Evolutionary conservation across 2,888 invertebrate species (phyloP), one percentile per base, ranked within the genome.

Genomic region (Panorpa germanica): DNA sequence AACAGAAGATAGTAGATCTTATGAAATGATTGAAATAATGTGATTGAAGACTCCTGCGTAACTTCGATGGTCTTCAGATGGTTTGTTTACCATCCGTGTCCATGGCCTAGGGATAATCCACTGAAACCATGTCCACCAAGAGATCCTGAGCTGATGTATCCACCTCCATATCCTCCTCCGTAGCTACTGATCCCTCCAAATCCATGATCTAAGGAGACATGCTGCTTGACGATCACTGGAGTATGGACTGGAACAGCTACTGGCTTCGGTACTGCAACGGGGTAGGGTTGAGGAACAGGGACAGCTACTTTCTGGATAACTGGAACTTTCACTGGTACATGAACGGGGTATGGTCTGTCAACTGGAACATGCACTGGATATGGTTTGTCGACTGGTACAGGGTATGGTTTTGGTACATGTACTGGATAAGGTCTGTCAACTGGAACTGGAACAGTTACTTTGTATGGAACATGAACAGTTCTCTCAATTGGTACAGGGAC

Each of bases 321-420:
- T 22, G 65, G 56, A 34, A 55, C 53, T 19, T 59, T 65, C 40
- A 52, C 63, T 34, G 61, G 60, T 12, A 62, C 59, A 13, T 43
- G 53, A 6, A 67, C 66, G 31, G 66, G 57, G 51, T 63, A 63
- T 12, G 66, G 66, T 52, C 65, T 64, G 55, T 66, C 66, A 11
- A 68, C 67, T 4, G 65, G 65, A 0, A 65, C 57, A 29, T 71
- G 64, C 4, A 74, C 70, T 31, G 67, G 61, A 41, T 62, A 61
- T 13, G 71, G 60, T 29, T 65, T 63, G 9, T 65, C 70, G 46
- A 62, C 70, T 40, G 70, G 70, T 26, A 73, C 71, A 27, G 66
- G 66, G 36, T 62, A 57, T 3, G 73, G 63, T 18, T 59, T 53
- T 8, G 55, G 61, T 37, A 57, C 60, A 36, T 56, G 57, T 9